Conservation (phyloP, 2,797 vertebrate genomes). For the Rhinichthys osculus region DNA sequence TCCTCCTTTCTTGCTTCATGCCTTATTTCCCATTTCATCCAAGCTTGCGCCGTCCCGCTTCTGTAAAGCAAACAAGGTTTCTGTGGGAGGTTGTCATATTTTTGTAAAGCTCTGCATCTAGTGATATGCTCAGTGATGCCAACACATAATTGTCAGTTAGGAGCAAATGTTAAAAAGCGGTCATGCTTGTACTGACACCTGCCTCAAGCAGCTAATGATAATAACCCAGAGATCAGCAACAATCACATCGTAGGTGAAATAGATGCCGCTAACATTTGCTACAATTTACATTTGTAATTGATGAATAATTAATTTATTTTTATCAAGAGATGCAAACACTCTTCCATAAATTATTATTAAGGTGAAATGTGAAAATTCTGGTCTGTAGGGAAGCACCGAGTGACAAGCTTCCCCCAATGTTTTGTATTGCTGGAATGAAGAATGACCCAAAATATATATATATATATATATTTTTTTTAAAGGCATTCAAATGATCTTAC, state of each 20-base stretch:
- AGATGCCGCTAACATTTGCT: constrained; percentile 4
- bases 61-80: constrained; percentile 27
- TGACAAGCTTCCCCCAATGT: not conserved
- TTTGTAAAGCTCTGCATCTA: constrained; percentile 20
- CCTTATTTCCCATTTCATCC: constrained; percentile 40
- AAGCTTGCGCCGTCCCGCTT: constrained; percentile 25
- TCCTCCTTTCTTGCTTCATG: constrained; percentile 62
- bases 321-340: constrained; percentile 2
- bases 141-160: constrained; percentile 13
- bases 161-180: constrained; percentile 38
- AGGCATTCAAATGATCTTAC: constrained; percentile 48
- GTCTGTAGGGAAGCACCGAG: not conserved
- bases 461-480: not conserved
- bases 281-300: constrained; percentile 20
- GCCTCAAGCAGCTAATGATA: constrained; percentile 37
- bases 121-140: constrained; percentile 20
- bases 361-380: not conserved
- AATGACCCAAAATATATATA: not conserved
- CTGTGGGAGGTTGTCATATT: constrained; percentile 5
- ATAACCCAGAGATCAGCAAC: constrained; percentile 30
- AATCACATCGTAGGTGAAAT: constrained; percentile 36
- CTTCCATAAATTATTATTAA: not conserved
- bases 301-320: not conserved
- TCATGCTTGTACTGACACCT: constrained; percentile 41
- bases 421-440: not conserved